These are phyloP conservation scores for Drosophila borborema DNA, from an alignment of 2,888 invertebrate genomes.

Conservation along the genomic window DNA sequence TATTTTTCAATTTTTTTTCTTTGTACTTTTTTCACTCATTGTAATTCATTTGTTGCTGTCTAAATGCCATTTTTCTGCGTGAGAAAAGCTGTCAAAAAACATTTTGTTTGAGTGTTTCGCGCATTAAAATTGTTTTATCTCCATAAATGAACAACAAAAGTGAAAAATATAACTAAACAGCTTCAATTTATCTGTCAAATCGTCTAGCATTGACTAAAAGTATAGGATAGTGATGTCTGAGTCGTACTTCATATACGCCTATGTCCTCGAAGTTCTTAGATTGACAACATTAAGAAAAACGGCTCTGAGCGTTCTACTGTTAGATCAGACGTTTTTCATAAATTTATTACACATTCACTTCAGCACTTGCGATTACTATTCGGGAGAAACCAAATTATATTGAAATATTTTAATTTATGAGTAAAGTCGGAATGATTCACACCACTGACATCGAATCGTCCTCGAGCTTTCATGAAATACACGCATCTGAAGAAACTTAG, in stretches of 20 bases:
- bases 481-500: background rate
- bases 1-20: slow-evolving; percentile 28
- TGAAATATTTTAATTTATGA: slow-evolving; percentile 2
- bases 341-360: background rate
- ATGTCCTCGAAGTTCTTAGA: background rate
- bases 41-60: slow-evolving; percentile 42
- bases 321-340: too few relatives aligned
- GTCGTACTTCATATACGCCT: background rate
- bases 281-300: background rate
- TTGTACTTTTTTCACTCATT: slow-evolving; percentile 24
- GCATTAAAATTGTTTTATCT: slow-evolving; percentile 42
- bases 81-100: slow-evolving; percentile 71
- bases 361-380: background rate
- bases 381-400: background rate
- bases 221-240: background rate
- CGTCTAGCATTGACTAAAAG: slow-evolving; percentile 10
- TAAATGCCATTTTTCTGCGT: slow-evolving; percentile 68
- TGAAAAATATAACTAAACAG: background rate
- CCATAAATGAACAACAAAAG: too few relatives aligned
- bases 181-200: slow-evolving; percentile 28
- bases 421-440: slow-evolving; percentile 30
- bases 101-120: slow-evolving; percentile 49
- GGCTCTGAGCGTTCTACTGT: too few relatives aligned
- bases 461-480: slow-evolving; percentile 12
- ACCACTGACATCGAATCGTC: slow-evolving; percentile 17